A percentile compares a stretch with the other conserved stretches of the same genome.
phyloP scores from a whole-genome alignment of 1,140 invertebrate genomes.

The Drosophila sp. region DNA sequence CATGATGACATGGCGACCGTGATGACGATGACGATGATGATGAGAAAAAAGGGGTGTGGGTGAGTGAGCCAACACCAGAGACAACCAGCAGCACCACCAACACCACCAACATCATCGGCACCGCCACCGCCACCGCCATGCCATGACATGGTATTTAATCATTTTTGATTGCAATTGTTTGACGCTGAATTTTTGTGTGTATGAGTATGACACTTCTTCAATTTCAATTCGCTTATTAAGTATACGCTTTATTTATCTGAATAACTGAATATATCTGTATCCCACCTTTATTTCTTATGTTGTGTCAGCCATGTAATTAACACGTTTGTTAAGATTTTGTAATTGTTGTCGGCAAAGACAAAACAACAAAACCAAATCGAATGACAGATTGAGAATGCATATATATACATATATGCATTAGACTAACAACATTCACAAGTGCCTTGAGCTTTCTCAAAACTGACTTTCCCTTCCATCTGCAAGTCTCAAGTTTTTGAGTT shows the following conservation, averaged over 20 bases:
- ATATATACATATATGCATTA: no score
- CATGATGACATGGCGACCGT: slow-evolving; percentile 37
- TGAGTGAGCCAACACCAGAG: slow-evolving; percentile 8
- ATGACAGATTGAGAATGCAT: slow-evolving; percentile 6
- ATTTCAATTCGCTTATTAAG: slow-evolving; percentile 11
- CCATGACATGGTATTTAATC: slow-evolving; percentile 13
- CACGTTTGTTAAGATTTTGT: slow-evolving; percentile 1
- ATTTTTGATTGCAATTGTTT: slow-evolving; percentile 11
- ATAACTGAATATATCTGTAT: background rate
- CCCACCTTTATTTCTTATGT: background rate
- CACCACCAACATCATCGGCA: background rate
- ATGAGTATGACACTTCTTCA: slow-evolving; percentile 4
- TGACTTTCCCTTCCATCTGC: slow-evolving; percentile 5
- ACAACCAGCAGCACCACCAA: background rate
- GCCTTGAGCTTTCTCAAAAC: background rate
- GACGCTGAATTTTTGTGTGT: background rate
- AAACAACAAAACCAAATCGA: background rate
- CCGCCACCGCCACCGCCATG: slow-evolving; percentile 2
- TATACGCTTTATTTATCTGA: background rate
- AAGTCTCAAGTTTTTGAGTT: background rate
- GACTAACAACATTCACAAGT: no score
- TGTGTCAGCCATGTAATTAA: slow-evolving; percentile 4
- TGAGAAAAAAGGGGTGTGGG: slow-evolving; percentile 3
- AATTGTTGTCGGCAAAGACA: background rate
- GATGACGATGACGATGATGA: slow-evolving; percentile 37